A percentile compares a stretch with the other conserved stretches of the same genome.
These are phyloP conservation scores for Ploceus nigricollis DNA, from an alignment of 2,113 vertebrate genomes.

Conservation along the genomic window DNA sequence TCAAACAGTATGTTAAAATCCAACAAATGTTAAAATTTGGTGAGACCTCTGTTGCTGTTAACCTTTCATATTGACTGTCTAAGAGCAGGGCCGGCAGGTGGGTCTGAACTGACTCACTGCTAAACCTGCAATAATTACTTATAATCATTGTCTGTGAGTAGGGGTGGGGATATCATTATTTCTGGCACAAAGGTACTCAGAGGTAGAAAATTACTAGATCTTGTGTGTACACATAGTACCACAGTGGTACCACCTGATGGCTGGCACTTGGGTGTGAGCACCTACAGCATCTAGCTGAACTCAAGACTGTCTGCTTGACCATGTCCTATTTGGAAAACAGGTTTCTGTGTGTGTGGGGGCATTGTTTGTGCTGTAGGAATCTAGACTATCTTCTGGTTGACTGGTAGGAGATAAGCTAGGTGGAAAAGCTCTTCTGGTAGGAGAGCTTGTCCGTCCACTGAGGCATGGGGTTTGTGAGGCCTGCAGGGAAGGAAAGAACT, in stretches of 20 bases:
- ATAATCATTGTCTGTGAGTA: neutral
- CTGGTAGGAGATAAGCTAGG: neutral
- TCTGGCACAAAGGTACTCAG: neutral
- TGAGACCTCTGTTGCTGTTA: neutral
- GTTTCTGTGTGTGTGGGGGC: neutral
- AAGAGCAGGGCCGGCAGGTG: neutral
- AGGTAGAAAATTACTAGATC: neutral
- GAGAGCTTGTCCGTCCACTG: neutral
- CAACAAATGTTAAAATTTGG: neutral
- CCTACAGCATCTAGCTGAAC: neutral
- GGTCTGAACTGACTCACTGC: neutral
- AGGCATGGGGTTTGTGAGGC: neutral
- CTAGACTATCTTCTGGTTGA: neutral
- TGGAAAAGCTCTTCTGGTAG: neutral
- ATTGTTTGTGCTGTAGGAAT: neutral
- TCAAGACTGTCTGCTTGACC: neutral
- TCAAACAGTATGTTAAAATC: neutral
- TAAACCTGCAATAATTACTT: neutral
- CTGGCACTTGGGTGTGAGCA: neutral
- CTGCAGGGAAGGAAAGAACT: neutral
- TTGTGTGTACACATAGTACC: neutral
- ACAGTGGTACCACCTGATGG: neutral
- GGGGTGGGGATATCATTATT: neutral
- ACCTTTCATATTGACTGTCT: neutral
- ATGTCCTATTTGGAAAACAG: neutral